Percentiles rank a stretch among this genome's conserved stretches.
These are phyloP conservation scores for Ictalurus punctatus DNA, from an alignment of 2,113 vertebrate genomes.

Conservation along the genomic window DNA sequence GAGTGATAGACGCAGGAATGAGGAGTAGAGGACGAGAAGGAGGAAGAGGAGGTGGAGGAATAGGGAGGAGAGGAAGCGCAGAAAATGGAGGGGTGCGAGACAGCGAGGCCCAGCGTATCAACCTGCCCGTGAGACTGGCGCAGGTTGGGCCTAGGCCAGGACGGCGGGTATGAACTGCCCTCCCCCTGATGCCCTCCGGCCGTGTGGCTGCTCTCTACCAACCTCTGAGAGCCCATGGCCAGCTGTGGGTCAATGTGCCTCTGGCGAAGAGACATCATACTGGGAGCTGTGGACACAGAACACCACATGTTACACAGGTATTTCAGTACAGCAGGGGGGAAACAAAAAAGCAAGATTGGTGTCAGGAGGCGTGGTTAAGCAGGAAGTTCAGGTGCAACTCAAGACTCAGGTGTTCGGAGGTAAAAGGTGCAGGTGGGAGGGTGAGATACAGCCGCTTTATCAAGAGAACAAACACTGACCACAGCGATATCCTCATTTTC, in stretches of 20 bases:
- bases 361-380: not conserved
- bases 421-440: not conserved
- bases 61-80: slow-evolving; percentile 63
- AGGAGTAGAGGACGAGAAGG: slow-evolving; percentile 40
- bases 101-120: slow-evolving; percentile 76
- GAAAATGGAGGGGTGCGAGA: slow-evolving; percentile 68
- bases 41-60: slow-evolving; percentile 67
- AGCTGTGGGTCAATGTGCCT: slow-evolving; percentile 89
- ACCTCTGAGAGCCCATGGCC: slow-evolving; percentile 94
- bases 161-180: slow-evolving; percentile 65
- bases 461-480: not conserved
- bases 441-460: not conserved
- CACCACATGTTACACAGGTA: slow-evolving; percentile 37
- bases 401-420: not conserved
- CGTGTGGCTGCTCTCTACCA: slow-evolving; percentile 87
- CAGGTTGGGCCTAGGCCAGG: slow-evolving; percentile 75
- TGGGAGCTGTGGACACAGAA: slow-evolving; percentile 82
- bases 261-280: slow-evolving; percentile 89
- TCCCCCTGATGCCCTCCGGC: slow-evolving; percentile 74
- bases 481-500: too few relatives aligned
- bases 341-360: not conserved
- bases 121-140: slow-evolving; percentile 83
- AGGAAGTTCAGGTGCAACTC: slow-evolving; percentile 7
- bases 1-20: slow-evolving; percentile 80
- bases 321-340: not conserved